Evolutionary conservation across 1,140 invertebrate genomes (phyloP).

Genomic region (Andricus grossulariae): DNA sequence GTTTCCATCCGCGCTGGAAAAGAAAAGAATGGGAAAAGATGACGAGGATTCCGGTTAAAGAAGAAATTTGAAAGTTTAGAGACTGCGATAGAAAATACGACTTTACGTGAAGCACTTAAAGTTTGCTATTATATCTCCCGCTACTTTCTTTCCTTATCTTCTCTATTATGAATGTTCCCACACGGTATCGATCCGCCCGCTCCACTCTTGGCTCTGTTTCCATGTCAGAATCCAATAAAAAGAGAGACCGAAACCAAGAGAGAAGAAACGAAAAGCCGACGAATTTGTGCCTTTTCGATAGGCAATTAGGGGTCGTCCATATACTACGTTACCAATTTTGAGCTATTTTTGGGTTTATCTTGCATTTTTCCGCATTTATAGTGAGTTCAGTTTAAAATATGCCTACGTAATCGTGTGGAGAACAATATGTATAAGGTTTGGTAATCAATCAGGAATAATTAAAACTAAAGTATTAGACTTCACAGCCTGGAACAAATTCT

Average conservation of each 20-base stretch:
- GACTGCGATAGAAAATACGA: slow-evolving; percentile 13
- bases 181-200: neutral
- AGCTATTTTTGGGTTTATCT: no score
- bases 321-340: no score
- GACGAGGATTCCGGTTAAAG: neutral
- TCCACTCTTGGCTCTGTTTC: slow-evolving; percentile 9
- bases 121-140: slow-evolving; percentile 9
- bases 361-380: no score
- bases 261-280: neutral
- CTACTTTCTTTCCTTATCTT: slow-evolving; percentile 14
- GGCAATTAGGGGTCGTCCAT: no score
- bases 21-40: slow-evolving; percentile 44
- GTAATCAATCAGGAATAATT: no score
- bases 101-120: slow-evolving; percentile 22
- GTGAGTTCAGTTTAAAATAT: no score
- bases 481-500: no score
- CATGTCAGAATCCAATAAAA: slow-evolving; percentile 3
- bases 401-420: neutral
- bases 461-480: no score
- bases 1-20: slow-evolving; percentile 94
- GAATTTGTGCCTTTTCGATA: neutral
- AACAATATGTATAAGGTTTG: no score
- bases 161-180: slow-evolving; percentile 24
- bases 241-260: neutral
- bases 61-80: neutral